A percentile compares a stretch with the other conserved stretches of the same genome.
Evolutionary conservation across 2,113 vertebrate genomes (phyloP).

Genomic region (Protobothrops mucrosquamatus): DNA sequence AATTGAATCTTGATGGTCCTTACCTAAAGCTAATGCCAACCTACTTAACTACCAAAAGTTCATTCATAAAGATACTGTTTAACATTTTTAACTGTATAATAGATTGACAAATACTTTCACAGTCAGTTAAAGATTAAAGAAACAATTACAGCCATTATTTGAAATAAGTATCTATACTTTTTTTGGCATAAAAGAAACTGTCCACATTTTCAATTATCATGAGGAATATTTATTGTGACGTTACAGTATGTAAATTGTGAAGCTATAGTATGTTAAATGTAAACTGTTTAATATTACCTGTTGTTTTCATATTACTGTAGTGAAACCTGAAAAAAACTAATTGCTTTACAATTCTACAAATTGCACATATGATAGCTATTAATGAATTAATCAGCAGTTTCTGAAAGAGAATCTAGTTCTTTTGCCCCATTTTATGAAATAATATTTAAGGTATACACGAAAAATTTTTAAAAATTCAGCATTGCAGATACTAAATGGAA

Average conservation of each 20-base stretch:
- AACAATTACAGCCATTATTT: not conserved
- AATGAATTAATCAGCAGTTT: not conserved
- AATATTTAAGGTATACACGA: not conserved
- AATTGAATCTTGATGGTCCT: not conserved
- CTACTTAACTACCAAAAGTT: not conserved
- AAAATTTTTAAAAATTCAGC: not conserved
- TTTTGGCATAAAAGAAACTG: not conserved
- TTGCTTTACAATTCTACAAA: not conserved
- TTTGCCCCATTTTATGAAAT: not conserved
- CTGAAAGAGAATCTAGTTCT: not conserved
- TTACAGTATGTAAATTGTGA: not conserved
- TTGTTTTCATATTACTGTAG: not conserved
- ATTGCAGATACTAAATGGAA: not conserved
- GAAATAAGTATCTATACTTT: not conserved
- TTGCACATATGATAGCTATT: not conserved
- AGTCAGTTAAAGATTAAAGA: not conserved
- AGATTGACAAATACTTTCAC: not conserved
- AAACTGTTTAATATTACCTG: too few species aligned
- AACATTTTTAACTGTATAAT: not conserved
- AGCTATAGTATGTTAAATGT: not conserved
- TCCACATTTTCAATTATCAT: not conserved
- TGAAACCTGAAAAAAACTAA: not conserved
- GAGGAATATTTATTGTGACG: not conserved
- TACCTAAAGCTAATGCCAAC: not conserved
- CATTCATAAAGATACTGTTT: not conserved